These are phyloP conservation scores for Aproaerema taeniolella DNA, from an alignment of 2,888 invertebrate species.

Conservation along the genomic window DNA sequence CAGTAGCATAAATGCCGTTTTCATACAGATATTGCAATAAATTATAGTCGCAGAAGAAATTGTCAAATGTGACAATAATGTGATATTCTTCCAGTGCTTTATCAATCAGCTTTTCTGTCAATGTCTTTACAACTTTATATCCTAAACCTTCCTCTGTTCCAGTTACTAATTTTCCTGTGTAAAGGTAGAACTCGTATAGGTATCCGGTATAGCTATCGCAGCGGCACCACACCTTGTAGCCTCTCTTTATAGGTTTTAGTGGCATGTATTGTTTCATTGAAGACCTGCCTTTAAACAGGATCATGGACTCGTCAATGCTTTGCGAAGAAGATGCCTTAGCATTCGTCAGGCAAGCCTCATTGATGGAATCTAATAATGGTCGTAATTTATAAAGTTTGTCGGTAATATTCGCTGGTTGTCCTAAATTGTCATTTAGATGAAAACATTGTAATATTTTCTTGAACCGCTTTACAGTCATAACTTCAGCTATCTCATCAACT, in stretches of 20 bases:
- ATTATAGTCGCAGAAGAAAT: constrained; percentile 1
- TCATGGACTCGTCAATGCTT: constrained; percentile 24
- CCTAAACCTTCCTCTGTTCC: constrained; percentile 27
- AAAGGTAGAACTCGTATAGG: constrained; percentile 24
- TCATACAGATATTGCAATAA: constrained; percentile 9
- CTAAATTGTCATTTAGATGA: constrained; percentile 21
- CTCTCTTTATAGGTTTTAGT: too few relatives aligned
- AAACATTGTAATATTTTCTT: constrained; percentile 17
- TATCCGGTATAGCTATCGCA: constrained; percentile 15
- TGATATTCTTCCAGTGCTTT: constrained; percentile 4
- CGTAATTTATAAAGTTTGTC: constrained; percentile 22
- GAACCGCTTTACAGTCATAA: constrained; percentile 23
- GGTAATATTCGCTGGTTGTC: constrained; percentile 12
- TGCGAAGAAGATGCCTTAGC: constrained; percentile 19
- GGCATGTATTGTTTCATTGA: too few relatives aligned
- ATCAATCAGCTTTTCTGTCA: constrained; percentile 8
- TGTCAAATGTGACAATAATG: constrained; percentile 8
- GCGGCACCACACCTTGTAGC: constrained; percentile 20
- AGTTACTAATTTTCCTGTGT: constrained; percentile 21
- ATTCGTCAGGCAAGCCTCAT: constrained; percentile 19
- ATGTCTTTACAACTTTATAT: constrained; percentile 19
- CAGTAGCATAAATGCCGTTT: too few relatives aligned
- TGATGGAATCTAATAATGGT: constrained; percentile 14
- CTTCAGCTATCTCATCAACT: constrained; percentile 20
- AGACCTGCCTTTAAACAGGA: constrained; percentile 22